phyloP scores from a whole-genome alignment of 2,113 vertebrate species.

The Chloropsis hardwickii region DNA sequence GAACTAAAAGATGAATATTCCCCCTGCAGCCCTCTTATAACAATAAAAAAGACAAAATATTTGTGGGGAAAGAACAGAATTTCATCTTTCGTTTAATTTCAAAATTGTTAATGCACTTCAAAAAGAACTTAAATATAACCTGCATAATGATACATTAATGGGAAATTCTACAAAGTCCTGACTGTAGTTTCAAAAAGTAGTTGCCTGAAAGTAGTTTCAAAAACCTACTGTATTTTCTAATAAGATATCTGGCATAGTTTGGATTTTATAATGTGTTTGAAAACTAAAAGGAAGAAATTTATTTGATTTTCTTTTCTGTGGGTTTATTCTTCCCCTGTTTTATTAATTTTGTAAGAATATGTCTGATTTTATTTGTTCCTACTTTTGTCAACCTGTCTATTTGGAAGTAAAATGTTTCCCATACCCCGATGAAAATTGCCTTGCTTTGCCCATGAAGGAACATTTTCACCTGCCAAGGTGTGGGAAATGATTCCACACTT shows the following conservation, averaged over 20 bases:
- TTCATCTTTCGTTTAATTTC: neutral
- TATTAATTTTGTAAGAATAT: neutral
- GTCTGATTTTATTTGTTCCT: neutral
- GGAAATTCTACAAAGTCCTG: slow-evolving; percentile 70
- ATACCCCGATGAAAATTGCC: neutral
- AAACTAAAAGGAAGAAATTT: neutral
- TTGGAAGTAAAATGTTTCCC: neutral
- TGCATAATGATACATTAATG: slow-evolving; percentile 17
- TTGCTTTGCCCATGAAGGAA: neutral
- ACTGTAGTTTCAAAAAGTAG: neutral
- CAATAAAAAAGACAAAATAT: neutral
- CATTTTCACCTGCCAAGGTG: neutral
- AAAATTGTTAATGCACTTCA: neutral
- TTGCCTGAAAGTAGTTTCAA: too few relatives aligned
- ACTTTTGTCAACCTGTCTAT: neutral
- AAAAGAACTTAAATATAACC: neutral
- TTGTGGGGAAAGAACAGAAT: neutral
- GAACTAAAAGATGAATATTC: neutral
- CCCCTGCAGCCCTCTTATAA: neutral
- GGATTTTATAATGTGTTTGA: neutral
- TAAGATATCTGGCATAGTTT: neutral
- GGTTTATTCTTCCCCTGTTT: neutral
- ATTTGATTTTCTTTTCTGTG: neutral
- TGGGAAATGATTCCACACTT: neutral
- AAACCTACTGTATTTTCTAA: neutral